Conservation (phyloP, 2,888 invertebrate genomes). For the Cryptus armator region DNA sequence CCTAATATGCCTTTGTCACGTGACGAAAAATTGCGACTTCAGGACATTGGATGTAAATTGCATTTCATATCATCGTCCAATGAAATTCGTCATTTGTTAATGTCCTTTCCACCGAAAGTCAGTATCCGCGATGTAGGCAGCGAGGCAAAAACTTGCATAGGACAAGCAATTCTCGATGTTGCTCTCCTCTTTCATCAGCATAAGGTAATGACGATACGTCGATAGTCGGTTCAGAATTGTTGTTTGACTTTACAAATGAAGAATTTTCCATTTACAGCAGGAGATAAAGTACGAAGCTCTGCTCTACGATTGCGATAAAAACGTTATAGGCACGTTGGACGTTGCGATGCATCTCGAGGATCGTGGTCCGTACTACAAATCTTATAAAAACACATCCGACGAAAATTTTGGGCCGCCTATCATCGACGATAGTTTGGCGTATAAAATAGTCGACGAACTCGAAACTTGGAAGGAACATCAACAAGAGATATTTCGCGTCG, state of each 20-base stretch:
- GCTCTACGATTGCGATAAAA: conserved; percentile 75
- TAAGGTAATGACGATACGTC: conserved; percentile 72
- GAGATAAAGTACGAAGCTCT: conserved; percentile 77
- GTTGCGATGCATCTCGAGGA: conserved; percentile 79
- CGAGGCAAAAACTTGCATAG: conserved; percentile 73
- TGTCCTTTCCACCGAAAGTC: conserved; percentile 81
- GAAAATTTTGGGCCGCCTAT: conserved; percentile 81
- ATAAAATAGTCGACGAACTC: conserved; percentile 89
- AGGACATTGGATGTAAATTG: conserved; percentile 81
- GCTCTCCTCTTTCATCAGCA: conserved; percentile 76
- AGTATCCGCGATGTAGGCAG: conserved; percentile 77
- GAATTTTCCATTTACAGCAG: conserved; percentile 68
- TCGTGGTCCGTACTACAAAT: conserved; percentile 78
- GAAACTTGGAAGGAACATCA: conserved; percentile 91
- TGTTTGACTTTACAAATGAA: conserved; percentile 3
- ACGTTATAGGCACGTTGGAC: conserved; percentile 77
- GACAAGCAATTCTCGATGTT: conserved; percentile 77
- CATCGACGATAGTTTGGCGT: conserved; percentile 82
- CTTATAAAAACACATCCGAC: conserved; percentile 72
- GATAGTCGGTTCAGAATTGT: background rate
- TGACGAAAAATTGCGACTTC: conserved; percentile 76
- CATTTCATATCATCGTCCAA: conserved; percentile 81
- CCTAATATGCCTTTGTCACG: conserved; percentile 72
- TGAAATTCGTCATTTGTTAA: conserved; percentile 80
- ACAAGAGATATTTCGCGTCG: conserved; percentile 88